These are phyloP conservation scores for Coccyzus lansbergi DNA, from an alignment of 2,797 vertebrate species.

Conservation along the genomic window DNA sequence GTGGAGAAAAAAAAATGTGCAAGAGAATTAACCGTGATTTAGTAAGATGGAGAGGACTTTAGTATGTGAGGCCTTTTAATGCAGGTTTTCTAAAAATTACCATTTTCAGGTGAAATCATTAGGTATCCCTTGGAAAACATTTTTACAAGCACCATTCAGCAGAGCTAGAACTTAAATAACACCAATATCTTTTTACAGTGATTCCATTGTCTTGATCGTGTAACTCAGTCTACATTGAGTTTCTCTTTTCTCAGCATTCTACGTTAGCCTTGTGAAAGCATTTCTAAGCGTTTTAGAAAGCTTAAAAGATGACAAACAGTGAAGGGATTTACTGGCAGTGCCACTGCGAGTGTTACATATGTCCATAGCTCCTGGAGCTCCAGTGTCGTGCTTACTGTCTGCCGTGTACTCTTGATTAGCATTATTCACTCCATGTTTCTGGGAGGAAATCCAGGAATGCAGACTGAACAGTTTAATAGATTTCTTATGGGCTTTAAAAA, in stretches of 20 bases:
- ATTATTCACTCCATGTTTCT: neutral
- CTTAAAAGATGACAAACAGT: neutral
- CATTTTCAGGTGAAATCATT: neutral
- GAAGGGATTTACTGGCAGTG: neutral
- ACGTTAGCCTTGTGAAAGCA: neutral
- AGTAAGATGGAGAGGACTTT: neutral
- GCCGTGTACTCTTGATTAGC: neutral
- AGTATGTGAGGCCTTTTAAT: neutral
- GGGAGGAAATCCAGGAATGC: neutral
- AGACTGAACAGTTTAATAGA: neutral
- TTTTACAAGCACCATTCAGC: constrained; percentile 2
- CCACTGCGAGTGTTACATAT: neutral
- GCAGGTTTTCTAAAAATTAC: neutral
- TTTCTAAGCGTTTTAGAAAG: neutral
- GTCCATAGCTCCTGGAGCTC: neutral
- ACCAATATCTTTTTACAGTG: neutral
- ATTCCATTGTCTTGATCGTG: neutral
- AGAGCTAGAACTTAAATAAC: neutral
- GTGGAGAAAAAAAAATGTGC: neutral
- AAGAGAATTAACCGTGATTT: neutral
- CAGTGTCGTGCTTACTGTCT: neutral
- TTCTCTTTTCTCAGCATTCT: neutral
- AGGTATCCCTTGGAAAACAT: neutral
- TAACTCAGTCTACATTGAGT: neutral
- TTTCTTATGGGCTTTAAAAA: neutral